Conservation (phyloP, 2,797 vertebrate species). For the Carcharodon carcharias region DNA sequence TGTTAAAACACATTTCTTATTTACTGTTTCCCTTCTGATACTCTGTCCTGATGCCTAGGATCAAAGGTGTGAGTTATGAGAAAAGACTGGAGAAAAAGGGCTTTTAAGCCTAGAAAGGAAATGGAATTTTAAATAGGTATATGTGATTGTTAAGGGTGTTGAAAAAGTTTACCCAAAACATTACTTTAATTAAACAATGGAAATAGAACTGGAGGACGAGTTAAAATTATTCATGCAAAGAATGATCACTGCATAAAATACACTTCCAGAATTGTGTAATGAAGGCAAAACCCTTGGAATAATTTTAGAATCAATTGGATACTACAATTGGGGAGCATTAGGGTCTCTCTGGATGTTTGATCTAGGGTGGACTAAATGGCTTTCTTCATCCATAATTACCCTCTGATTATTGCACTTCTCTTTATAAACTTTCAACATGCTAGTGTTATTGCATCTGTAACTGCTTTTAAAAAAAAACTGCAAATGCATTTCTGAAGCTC, state of each 20-base stretch:
- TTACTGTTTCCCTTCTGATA: neutral
- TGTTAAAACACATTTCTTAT: neutral
- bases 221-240: neutral
- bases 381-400: neutral
- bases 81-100: neutral
- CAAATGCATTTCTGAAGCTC: neutral
- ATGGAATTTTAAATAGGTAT: neutral
- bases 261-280: neutral
- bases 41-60: no score
- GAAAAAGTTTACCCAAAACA: neutral
- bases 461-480: neutral
- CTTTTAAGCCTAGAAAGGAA: neutral
- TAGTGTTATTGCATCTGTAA: neutral
- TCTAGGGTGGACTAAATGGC: neutral
- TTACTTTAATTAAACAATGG: neutral
- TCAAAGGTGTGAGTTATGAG: neutral
- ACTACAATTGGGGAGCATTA: neutral
- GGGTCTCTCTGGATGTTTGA: neutral
- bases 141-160: neutral
- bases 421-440: neutral
- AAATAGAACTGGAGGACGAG: neutral
- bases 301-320: neutral
- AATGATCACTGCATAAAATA: neutral
- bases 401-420: neutral
- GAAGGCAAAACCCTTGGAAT: neutral